Evolutionary conservation across 2,797 vertebrate species (phyloP), one percentile per base, ranked within the genome.

Genomic region (Helostoma temminkii): DNA sequence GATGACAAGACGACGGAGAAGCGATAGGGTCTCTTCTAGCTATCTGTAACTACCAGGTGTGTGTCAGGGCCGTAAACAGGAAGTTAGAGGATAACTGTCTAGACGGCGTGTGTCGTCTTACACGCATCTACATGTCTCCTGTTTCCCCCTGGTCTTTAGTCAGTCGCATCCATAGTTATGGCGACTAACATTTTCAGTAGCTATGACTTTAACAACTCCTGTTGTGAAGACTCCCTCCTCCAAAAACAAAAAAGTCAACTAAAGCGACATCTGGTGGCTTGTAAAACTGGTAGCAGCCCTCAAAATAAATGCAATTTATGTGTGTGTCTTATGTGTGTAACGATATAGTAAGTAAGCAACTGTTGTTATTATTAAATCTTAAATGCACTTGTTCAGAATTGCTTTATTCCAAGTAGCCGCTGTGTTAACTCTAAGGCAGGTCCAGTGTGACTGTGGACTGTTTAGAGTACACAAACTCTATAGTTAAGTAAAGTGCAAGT

Each of bases 1-100:
- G 59, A 79, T 39, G 68, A 84, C 67, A 77, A 65, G 47, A 41
- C 47, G 7, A 50, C 12, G 16, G 62, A n/a, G 57, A 65, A 60
- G 25, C 16, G 19, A 3, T 4, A 30, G 3, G 25, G 24, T 39
- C 12, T 41, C 61, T 76, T 71, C 56, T 75, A 16, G 18, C 15
- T 6, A 16, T 14, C 37, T 42, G 6, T 7, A 42, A 82, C 49
- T n/a, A 19, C 1, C 26, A 50, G 18, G 47, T 45, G 32, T 9
- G 9, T 9, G 21, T 9, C 16, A 3, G n/a, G 36, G 11, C 30
- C 36, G 15, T 36, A 49, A 57, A 41, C 70, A 66, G 56, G 46
- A 72, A 43, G 37, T 32, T 16, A 12, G 24, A 9, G n/a, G 28
- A 14, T 0, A 45, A 15, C 1, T 11, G 12, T 76, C 54, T 71